Base-by-base conservation (phyloP, 2,888 invertebrate genomes). In the Amblyjoppa proteus region DNA sequence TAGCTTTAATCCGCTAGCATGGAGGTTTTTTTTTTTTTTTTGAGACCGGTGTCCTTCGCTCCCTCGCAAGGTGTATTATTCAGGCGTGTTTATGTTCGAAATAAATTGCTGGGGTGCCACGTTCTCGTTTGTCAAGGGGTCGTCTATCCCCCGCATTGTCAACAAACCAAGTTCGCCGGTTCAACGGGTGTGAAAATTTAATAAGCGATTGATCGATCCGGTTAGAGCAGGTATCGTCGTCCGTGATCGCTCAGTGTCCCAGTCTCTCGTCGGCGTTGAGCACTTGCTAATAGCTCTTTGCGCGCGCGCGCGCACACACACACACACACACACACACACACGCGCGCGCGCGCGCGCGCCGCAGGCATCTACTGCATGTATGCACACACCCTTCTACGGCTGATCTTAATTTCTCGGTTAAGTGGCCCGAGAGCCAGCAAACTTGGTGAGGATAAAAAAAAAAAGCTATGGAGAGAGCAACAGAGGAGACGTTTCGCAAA, bases 161-260 rank as follows among this genome's bases (percentile, higher is more conserved):
- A 64, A 74, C 74, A 74, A 74, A 74, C 61, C 61, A 25, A 41
- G 74, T 45, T 74, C n/a, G 70, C 45, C 70, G 74, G 45, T 74
- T 74, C 74, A 74, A 41, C 61, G 74, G 61, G 74, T 31, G n/a
- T 74, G 74, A 74, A 74, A 74, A 74, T 74, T 74, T 74, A 74
- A 74, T 74, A 74, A 74, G 61, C 73, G 73, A 74, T 74, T 56
- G 61, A 74, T 74, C 74, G 74, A 45, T 74, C 74, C 61, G 74
- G 28, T 74, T 61, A 13, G 56, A 73, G 56, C 58, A 56, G 73
- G 73, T 73, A 73, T 13, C 64, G 64, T 31, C 16, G 64, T 16
- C 64, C 34, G 7, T 64, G 64, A 49, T 64, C 64, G 64, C 16
- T 64, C 64, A 34, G 64, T 64, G 64, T 34, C 16, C 64, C 64